Conservation (phyloP, 2,113 vertebrate species). For the Gobio gobio region DNA sequence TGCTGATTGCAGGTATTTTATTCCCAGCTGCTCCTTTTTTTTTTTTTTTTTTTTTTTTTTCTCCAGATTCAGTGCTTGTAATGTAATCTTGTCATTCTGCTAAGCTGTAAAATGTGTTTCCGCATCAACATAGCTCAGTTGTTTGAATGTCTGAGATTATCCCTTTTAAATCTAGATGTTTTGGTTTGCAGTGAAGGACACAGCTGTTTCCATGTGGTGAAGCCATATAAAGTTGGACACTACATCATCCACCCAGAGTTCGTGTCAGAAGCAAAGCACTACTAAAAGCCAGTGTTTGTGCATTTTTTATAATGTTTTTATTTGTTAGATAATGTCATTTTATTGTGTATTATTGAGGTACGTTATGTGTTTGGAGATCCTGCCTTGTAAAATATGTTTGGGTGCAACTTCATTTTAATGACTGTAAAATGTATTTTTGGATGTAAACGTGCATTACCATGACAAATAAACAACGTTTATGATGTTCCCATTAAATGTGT, state of each 20-base stretch:
- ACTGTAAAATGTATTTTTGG: background rate
- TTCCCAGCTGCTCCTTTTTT: background rate
- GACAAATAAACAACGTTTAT: slow-evolving; percentile 16
- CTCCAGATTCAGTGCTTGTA: background rate
- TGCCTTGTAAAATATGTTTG: background rate
- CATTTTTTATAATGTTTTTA: background rate
- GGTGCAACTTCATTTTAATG: slow-evolving; percentile 5
- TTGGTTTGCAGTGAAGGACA: slow-evolving; percentile 68
- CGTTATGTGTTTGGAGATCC: background rate
- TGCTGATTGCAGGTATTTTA: slow-evolving; percentile 59
- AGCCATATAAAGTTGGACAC: slow-evolving; percentile 70
- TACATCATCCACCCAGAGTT: slow-evolving; percentile 80
- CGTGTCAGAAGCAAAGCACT: slow-evolving; percentile 69
- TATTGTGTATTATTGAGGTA: background rate
- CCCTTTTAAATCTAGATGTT: slow-evolving; percentile 28
- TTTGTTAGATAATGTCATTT: background rate
- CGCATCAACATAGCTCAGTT: background rate
- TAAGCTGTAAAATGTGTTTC: background rate
- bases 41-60: too few relatives aligned
- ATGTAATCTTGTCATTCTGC: background rate
- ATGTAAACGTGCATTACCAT: slow-evolving; percentile 4
- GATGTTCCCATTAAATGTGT: slow-evolving; percentile 1
- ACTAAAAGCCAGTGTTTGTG: slow-evolving; percentile 8
- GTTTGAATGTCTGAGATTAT: slow-evolving; percentile 23
- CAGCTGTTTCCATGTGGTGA: slow-evolving; percentile 80